Conservation (phyloP, 2,113 vertebrate species). For the Xenus cinereus region DNA sequence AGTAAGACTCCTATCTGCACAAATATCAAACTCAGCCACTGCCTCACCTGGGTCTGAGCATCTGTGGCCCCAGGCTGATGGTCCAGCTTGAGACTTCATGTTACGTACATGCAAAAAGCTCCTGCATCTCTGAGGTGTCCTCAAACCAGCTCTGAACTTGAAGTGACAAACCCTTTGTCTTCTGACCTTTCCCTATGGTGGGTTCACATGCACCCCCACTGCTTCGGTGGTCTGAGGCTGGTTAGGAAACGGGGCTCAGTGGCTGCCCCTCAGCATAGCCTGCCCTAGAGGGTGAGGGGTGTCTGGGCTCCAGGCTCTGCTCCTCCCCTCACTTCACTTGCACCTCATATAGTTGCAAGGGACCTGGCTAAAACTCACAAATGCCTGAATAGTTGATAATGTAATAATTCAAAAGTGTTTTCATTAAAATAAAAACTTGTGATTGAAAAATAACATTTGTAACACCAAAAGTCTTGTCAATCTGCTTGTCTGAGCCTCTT, state of each 20-base stretch:
- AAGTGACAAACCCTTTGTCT: background rate
- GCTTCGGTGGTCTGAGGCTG: accelerated
- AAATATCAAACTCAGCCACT: background rate
- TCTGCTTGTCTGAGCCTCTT: background rate
- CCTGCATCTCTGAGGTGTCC: background rate
- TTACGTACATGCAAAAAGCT: background rate
- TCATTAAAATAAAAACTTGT: background rate
- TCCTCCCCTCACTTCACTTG: background rate
- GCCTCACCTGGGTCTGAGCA: background rate
- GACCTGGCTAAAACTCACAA: background rate
- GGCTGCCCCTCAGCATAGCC: background rate
- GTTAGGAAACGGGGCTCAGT: background rate
- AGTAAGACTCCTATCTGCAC: background rate
- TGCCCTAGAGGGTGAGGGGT: background rate
- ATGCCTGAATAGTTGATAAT: background rate
- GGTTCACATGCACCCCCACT: accelerated
- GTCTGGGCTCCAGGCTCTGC: background rate
- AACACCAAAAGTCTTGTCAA: background rate
- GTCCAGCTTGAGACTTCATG: background rate
- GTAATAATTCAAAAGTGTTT: background rate
- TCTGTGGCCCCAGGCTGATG: background rate
- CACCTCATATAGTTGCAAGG: background rate
- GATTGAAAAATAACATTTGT: background rate
- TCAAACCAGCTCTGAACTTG: background rate
- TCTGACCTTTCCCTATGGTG: background rate